Evolutionary conservation across 2,797 vertebrate species (phyloP).

Genomic region (Prunella strophiata): DNA sequence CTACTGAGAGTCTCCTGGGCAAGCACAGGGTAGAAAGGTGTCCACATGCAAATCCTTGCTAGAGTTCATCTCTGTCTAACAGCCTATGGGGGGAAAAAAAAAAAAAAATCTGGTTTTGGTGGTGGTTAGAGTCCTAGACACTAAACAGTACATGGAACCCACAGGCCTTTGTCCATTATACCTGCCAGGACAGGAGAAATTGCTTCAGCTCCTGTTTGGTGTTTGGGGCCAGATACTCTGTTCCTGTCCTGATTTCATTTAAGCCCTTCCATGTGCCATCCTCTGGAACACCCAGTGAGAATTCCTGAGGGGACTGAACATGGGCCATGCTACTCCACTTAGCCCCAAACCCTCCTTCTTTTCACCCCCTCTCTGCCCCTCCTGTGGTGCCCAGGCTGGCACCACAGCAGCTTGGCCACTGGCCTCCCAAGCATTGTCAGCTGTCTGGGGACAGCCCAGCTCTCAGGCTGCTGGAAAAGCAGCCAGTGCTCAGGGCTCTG

Average conservation of each 20-base stretch:
- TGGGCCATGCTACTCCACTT: accelerated
- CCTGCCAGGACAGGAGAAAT: neutral
- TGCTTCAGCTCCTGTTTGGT: neutral
- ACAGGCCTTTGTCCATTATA: neutral
- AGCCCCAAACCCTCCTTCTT: neutral
- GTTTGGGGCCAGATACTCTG: accelerated
- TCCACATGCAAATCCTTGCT: neutral
- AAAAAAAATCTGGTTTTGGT: neutral
- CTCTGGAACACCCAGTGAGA: neutral
- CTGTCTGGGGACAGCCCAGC: neutral
- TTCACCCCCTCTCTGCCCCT: neutral
- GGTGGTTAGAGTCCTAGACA: neutral
- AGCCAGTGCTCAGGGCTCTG: neutral
- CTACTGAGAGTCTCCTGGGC: neutral
- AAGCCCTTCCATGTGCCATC: neutral
- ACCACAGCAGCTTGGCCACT: neutral
- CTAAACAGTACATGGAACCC: neutral
- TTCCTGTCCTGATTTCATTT: neutral
- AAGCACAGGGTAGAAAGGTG: neutral
- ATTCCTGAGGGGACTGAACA: neutral
- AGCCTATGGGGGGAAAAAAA: neutral
- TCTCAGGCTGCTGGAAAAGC: neutral
- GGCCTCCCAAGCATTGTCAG: neutral
- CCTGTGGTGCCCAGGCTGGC: too few relatives aligned
- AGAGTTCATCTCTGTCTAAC: neutral